phyloP scores from a whole-genome alignment of 2,113 vertebrate genomes.

The Vombatus ursinus region DNA sequence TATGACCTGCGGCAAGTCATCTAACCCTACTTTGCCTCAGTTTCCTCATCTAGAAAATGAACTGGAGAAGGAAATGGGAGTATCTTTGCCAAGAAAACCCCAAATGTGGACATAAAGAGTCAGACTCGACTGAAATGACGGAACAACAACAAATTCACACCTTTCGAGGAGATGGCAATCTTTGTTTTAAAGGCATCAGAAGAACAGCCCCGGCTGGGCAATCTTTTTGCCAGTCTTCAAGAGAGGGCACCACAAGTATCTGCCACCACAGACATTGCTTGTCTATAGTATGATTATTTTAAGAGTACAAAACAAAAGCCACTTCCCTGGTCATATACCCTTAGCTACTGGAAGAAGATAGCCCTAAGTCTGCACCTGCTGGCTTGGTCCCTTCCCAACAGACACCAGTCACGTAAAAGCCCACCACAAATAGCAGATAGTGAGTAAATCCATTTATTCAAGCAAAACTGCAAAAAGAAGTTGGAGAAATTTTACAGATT shows the following conservation, averaged over 20 bases:
- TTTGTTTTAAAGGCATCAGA: background rate
- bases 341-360: background rate
- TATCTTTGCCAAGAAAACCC: background rate
- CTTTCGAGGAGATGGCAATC: too few relatives aligned
- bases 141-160: too few relatives aligned
- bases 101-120: background rate
- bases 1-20: background rate
- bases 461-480: background rate
- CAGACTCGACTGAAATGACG: too few relatives aligned
- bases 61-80: background rate
- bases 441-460: background rate
- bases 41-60: background rate
- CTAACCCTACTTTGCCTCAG: too few relatives aligned
- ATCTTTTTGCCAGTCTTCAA: background rate
- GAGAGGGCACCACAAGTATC: background rate
- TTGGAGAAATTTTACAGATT: background rate
- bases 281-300: background rate
- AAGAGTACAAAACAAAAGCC: background rate
- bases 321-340: background rate
- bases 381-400: background rate
- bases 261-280: background rate
- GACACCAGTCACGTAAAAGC: background rate
- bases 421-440: background rate
- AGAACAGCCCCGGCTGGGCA: background rate
- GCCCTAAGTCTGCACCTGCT: background rate